Percentiles rank a stretch among this genome's conserved stretches.
Evolutionary conservation across 1,140 invertebrate species (phyloP).

Genomic region (Antheraea pernyi): DNA sequence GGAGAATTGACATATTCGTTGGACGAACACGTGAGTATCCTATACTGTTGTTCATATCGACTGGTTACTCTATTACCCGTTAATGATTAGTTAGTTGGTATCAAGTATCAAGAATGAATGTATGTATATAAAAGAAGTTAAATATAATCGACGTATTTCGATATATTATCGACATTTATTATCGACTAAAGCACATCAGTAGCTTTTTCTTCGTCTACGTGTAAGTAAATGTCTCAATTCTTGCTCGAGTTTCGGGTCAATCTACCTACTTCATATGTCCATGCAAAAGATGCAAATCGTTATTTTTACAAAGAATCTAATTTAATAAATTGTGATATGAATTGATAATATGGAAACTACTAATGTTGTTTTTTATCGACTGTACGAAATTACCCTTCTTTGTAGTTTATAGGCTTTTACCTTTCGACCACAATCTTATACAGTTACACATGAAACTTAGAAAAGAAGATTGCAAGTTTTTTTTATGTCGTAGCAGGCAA

Average conservation of each 20-base stretch:
- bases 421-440: too few species aligned
- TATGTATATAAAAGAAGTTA: too few species aligned
- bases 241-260: background rate
- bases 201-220: background rate
- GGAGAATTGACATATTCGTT: constrained; percentile 97
- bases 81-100: too few species aligned
- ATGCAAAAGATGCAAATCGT: background rate
- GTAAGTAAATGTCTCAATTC: background rate
- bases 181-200: background rate
- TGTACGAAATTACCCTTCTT: too few species aligned
- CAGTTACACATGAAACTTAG: too few species aligned
- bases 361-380: too few species aligned
- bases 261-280: background rate
- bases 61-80: background rate
- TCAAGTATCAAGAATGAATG: too few species aligned
- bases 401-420: too few species aligned
- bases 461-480: too few species aligned
- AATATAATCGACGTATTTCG: background rate
- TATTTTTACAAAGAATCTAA: background rate
- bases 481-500: too few species aligned
- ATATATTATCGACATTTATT: background rate
- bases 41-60: background rate
- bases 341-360: too few species aligned
- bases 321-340: background rate
- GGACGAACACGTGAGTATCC: constrained; percentile 95